Evolutionary conservation across 2,888 invertebrate genomes (phyloP).

Genomic region (Drosophila suboccidentalis): DNA sequence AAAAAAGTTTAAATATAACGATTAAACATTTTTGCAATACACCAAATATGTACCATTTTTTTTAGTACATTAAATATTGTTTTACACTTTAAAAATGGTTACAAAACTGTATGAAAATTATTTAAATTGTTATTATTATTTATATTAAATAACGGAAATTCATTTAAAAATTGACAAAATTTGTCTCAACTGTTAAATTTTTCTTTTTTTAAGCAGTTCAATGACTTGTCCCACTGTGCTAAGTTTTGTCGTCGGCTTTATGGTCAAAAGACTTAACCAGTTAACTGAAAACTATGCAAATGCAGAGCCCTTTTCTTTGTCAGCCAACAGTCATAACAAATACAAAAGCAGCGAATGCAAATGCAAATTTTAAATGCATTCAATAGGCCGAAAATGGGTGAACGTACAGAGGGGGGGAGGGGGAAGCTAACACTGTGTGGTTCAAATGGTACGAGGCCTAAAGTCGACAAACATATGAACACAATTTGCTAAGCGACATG

Average conservation of each 20-base stretch:
- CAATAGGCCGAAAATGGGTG: not conserved
- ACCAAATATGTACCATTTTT: no score
- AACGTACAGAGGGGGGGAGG: not conserved
- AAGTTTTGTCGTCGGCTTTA: constrained; percentile 27
- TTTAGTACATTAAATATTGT: no score
- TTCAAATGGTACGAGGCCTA: constrained; percentile 11
- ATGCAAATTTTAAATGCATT: constrained; percentile 39
- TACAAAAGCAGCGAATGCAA: constrained; percentile 28
- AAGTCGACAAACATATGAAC: constrained; percentile 30
- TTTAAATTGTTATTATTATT: no score
- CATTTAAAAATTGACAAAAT: not conserved
- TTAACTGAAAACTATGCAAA: constrained; percentile 46
- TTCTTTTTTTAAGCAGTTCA: not conserved
- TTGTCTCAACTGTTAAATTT: not conserved
- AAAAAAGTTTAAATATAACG: no score
- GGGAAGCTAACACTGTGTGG: not conserved
- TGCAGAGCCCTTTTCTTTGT: constrained; percentile 31
- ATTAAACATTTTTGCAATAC: no score
- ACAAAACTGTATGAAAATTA: no score
- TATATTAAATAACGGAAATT: not conserved
- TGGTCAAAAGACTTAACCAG: constrained; percentile 38
- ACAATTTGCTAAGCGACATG: constrained; percentile 19
- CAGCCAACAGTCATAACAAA: constrained; percentile 18
- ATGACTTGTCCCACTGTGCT: constrained; percentile 11
- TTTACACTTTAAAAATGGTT: no score